A percentile compares a stretch with the other conserved stretches of the same genome.
Evolutionary conservation across 2,888 invertebrate genomes (phyloP).

Genomic region (Caradrina clavipalpis): DNA sequence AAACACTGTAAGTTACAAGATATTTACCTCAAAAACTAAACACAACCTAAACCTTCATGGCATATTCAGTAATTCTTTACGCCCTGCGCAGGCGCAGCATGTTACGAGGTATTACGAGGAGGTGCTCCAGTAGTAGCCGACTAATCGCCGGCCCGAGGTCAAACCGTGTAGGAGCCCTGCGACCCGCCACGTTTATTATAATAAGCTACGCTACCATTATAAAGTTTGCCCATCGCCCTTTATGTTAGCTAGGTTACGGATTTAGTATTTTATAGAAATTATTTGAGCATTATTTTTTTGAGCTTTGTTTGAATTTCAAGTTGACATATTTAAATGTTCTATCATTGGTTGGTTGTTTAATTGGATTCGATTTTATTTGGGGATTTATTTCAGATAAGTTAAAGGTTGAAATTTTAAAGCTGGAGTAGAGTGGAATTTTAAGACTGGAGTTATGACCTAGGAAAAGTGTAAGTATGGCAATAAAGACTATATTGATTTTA

Average conservation of each 20-base stretch:
- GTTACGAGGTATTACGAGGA: slow-evolving; percentile 77
- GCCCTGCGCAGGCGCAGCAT: slow-evolving; percentile 63
- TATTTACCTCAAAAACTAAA: not conserved
- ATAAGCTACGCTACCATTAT: slow-evolving; percentile 85
- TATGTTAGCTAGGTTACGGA: slow-evolving; percentile 64
- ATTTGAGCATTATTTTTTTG: slow-evolving; percentile 73
- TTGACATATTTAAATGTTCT: slow-evolving; percentile 38
- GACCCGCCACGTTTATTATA: slow-evolving; percentile 89
- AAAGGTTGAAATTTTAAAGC: too few relatives aligned
- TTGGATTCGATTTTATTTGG: too few relatives aligned
- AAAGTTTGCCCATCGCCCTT: slow-evolving; percentile 83
- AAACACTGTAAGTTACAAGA: not conserved
- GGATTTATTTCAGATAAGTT: too few relatives aligned
- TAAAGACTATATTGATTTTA: too few relatives aligned
- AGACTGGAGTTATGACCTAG: too few relatives aligned
- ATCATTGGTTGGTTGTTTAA: slow-evolving; percentile 7
- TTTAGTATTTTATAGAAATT: slow-evolving; percentile 69
- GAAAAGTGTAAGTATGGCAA: too few relatives aligned
- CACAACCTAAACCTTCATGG: slow-evolving; percentile 13
- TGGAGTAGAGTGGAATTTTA: too few relatives aligned
- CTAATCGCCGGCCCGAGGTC: slow-evolving; percentile 89
- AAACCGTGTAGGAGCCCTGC: slow-evolving; percentile 84
- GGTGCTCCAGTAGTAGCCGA: slow-evolving; percentile 80
- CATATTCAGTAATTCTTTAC: slow-evolving; percentile 69
- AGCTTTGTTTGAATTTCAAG: slow-evolving; percentile 48